Base-by-base conservation (phyloP, 2,113 vertebrate genomes). In the Calypte anna region DNA sequence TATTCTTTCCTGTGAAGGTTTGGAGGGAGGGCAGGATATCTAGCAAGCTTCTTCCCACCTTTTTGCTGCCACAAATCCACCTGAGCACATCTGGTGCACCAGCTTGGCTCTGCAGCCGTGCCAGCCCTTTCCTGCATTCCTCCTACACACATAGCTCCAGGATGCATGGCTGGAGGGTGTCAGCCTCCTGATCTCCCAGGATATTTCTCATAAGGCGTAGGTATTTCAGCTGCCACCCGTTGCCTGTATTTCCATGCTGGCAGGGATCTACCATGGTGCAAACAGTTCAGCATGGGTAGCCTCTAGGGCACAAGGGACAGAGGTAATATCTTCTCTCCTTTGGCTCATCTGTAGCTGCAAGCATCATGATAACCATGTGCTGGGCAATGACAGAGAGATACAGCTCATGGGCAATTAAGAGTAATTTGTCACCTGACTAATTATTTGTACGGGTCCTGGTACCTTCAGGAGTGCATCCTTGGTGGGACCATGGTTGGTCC, bases 221-320 rank as follows among this genome's bases (percentile, higher is more conserved):
- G 5, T 73, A 7, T 53, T 80, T 44, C 25, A 57, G 18, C 14
- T 54, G 51, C 43, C 46, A 62, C 62, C 24, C 18, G 4, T 9
- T 50, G 54, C 46, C 17, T 53, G 43, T 58, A 36, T 57, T 61
- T 80, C 68, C 19, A 1, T 68, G 36, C 79, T 79, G 43, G 7
- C 33, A 67, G 48, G 67, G 27, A 36, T 66, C 48, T 63, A 22
- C 48, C 36, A 12, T 0, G 0, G 9, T 25, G 30, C 44, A 79
- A 40, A 18, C 50, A n/a, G 50, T 30, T 30, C 11, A 7, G 19
- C 0, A 0, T 31, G 22, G 20, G 13, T 46, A 36, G 33, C 30
- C 46, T 51, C 43, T 14, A 62, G 55, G 18, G 8, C 12, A 4
- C 72, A 58, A 33, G 17, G 53, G 31, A 75, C 36, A 8, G 13